Evolutionary conservation across 2,113 vertebrate genomes (phyloP), one percentile per base, ranked within the genome.

Genomic region (Phrynosoma platyrhinos): DNA sequence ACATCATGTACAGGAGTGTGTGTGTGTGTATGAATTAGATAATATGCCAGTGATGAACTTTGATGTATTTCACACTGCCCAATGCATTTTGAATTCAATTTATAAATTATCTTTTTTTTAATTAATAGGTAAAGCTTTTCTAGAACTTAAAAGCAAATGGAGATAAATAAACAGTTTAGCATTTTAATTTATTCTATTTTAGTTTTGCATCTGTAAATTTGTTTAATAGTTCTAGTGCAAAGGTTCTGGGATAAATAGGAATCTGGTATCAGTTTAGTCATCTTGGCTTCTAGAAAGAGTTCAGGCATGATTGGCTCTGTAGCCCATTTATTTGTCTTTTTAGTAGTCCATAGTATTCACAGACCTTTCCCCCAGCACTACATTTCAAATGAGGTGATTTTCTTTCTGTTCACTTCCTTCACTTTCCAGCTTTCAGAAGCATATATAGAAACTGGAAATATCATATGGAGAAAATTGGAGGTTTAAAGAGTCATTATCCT

Each of bases 1-100:
- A 91, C 83, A 80, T 83, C 90, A 68, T 58, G 58, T 78, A 91
- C 84, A 90, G 90, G 72, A 83, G 62, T 82, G 83, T 71, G 42
- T 79, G 40, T 88, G 58, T 88, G 94, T 94, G 90, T 91, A 86
- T 84, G 89, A 89, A 87, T 91, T 91, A 94, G 62, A 21, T 84
- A 78, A 89, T 55, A 53, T 52, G 71, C 40, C 62, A 53, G 4
- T 36, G 21, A 53, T 6, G 14, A 2, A 47, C 42, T 52, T 12
- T 25, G 69, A 66, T 53, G 36, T 3, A 40, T 18, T 27, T 88
- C 92, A 91, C 88, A 87, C 80, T 91, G 89, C 9, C n/a, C 64
- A 0, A 0, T 89, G 88, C 92, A 87, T 89, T 94, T 90, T 87
- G 91, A 86, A 92, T 92, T 78, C 9, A 66, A 40, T 14, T 12